Conservation (phyloP, 1,140 invertebrate species). For the Euura saliciscinereae region DNA sequence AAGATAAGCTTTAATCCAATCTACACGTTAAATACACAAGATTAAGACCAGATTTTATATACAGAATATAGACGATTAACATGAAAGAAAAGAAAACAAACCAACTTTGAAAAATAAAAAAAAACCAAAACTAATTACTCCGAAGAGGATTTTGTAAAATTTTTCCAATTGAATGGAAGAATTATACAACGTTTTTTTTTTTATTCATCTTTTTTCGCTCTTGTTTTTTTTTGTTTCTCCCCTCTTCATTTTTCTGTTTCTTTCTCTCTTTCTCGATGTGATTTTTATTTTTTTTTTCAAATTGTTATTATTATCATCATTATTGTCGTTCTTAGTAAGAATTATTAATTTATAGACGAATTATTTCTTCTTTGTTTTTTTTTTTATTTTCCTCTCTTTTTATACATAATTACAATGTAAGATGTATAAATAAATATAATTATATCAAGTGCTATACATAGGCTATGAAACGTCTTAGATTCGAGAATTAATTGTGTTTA, state of each 20-base stretch:
- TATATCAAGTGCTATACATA: background rate
- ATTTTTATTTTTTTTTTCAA: too few relatives aligned
- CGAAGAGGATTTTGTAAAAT: background rate
- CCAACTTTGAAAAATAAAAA: background rate
- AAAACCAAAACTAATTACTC: background rate
- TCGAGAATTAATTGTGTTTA: background rate
- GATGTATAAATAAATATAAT: conserved; percentile 3
- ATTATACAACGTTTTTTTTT: background rate
- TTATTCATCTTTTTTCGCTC: background rate
- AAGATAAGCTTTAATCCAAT: background rate
- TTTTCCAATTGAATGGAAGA: conserved; percentile 1
- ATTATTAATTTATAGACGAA: conserved; percentile 2
- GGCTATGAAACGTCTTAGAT: conserved; percentile 2
- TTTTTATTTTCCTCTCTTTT: background rate
- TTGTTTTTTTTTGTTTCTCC: too few relatives aligned
- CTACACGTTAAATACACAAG: background rate
- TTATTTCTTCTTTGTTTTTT: background rate
- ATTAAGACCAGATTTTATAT: conserved; percentile 5
- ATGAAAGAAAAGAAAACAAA: background rate
- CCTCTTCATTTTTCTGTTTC: too few relatives aligned
- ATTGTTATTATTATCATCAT: too few relatives aligned
- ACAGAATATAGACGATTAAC: conserved; percentile 5
- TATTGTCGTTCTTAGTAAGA: background rate
- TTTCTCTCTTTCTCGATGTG: too few relatives aligned
- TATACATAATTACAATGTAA: conserved; percentile 6